Base-by-base conservation (phyloP, 2,797 vertebrate species). In the Miopithecus talapoin region DNA sequence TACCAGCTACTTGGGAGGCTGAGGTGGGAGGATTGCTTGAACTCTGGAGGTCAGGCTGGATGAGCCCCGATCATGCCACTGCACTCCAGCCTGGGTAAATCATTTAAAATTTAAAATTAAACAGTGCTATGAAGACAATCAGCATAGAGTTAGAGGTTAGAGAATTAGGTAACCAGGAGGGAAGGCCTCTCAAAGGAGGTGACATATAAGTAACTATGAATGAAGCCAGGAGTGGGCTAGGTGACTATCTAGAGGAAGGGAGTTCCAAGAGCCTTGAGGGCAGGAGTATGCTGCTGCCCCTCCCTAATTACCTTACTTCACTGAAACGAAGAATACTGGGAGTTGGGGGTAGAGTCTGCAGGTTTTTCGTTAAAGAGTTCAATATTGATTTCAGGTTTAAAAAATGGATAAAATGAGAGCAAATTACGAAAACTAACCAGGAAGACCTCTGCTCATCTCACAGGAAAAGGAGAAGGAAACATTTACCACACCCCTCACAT, bases 371-470 rank as follows among this genome's bases (percentile, higher is more conserved):
- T 81, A 81, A 90, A 89, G 30, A 91, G n/a, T 85, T 76, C 61
- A 81, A 61, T 72, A 81, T 10, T 85, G 41, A 94, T 81, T 89
- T 61, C 39, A 46, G 41, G 46, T 64, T 76, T 61, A 41, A 26
- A 85, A 84, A 90, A 55, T 17, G 30, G 64, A 75, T 21, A 89
- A 78, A 76, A 85, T 46, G 26, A 94, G 13, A 85, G 11, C 43
- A 88, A 83, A 41, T 89, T 57, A 83, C 0, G 12, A 96, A 96
- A 91, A 72, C 61, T 53, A 95, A 95, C 22, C 74, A 86, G 39
- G 50, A 97, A 78, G 48, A 79, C 30, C 17, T 94, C 80, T 86
- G 53, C 12, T 93, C 17, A n/a, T n/a, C 89, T 53, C 2, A 59
- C 39, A 83, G 17, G 70, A 83, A 95, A 86, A 72, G 26, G 55